Base-by-base conservation (phyloP, 2,113 vertebrate species). In the Abramis brama region DNA sequence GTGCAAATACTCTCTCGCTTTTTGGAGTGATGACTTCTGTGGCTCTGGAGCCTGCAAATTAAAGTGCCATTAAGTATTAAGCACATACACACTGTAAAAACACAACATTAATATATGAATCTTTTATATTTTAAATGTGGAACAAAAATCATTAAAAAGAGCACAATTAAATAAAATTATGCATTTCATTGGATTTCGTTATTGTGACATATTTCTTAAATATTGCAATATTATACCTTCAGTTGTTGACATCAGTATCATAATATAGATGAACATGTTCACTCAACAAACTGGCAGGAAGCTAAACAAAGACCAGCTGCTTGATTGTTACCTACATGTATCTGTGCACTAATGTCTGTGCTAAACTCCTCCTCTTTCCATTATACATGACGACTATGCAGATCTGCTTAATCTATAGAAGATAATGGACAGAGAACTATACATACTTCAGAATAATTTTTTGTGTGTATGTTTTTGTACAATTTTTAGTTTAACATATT, bases 251-350 rank as follows among this genome's bases (percentile, higher is more conserved):
- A 71, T 71, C 21, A 73, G 36, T 74, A 45, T 74, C 1, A 45
- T 45, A 74, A 73, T 73, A 45, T 74, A 74, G 70, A 73, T 73
- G 21, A 74, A n/a, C 70, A 73, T 73, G 21, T 73, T 73, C 39
- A n/a, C 66, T 21, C 6, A 33, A 66, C 25, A 66, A 33, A 27
- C 3, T 30, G 27, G 1, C 27, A 19, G 68, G 4, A 43, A 71
- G 2, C 19, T 39, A 5, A 39, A 23, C 36, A 43, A 43, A n/a
- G 19, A 71, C 8, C 21, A 71, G 36, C 21, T 71, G 68, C 36
- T 43, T 23, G 70, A 9, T 6, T 39, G 36, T 17, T 15, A 15
- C 6, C 6, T 23, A 52, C 50, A 33, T 13, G 47, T 70, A 71
- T 71, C 2, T 11, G 36, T 43, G 68, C 4, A 2, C 33, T 71